These are phyloP conservation scores for Cynaeus angustus DNA, from an alignment of 2,888 invertebrate species.

Conservation along the genomic window DNA sequence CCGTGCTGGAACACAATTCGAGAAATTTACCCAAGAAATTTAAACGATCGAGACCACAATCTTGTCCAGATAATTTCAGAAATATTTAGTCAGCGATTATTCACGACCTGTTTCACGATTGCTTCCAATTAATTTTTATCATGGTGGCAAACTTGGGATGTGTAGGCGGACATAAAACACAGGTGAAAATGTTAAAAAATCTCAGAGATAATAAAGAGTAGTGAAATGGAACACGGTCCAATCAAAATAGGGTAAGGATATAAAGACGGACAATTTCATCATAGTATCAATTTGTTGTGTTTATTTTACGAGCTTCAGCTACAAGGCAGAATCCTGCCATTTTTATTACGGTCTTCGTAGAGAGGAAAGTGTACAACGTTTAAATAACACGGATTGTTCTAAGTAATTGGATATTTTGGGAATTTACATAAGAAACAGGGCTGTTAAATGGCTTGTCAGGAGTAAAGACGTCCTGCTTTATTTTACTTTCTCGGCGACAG, in stretches of 20 bases:
- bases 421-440: conserved; percentile 4
- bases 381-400: conserved; percentile 5
- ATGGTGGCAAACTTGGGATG: conserved; percentile 23
- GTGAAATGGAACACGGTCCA: conserved; percentile 27
- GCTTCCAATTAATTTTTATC: conserved; percentile 37
- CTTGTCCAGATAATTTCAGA: background rate
- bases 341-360: conserved; percentile 9
- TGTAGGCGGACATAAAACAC: conserved; percentile 28
- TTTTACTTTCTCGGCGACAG: background rate
- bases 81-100: conserved; percentile 28
- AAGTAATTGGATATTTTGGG: conserved; percentile 13
- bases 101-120: conserved; percentile 34
- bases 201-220: conserved; percentile 27
- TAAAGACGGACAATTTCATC: conserved; percentile 35
- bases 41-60: background rate
- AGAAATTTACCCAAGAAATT: background rate
- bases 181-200: conserved; percentile 20
- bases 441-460: background rate
- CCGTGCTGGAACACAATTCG: background rate
- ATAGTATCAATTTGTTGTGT: conserved; percentile 34
- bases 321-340: conserved; percentile 13
- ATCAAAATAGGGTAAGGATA: conserved; percentile 22
- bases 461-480: background rate
- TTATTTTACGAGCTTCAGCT: conserved; percentile 16
- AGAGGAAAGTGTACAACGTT: background rate